Percentiles rank a stretch among this genome's conserved stretches.
phyloP scores from a whole-genome alignment of 2,113 vertebrate genomes.

The Emydocephalus ijimae region DNA sequence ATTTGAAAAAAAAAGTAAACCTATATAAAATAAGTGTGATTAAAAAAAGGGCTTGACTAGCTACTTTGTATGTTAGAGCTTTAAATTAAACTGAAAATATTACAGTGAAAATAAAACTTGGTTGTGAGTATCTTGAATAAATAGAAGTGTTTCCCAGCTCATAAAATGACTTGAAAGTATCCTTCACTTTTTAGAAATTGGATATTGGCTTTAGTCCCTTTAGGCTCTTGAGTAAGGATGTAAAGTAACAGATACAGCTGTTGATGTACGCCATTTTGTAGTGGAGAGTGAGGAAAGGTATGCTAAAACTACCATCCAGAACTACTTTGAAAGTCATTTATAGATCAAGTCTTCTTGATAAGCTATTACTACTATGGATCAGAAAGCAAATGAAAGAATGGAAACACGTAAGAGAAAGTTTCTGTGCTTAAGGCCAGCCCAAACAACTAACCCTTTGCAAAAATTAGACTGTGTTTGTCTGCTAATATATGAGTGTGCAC shows the following conservation, averaged over 20 bases:
- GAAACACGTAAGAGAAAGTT: neutral
- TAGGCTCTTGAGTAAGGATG: neutral
- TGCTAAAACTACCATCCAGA: neutral
- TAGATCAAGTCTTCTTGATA: neutral
- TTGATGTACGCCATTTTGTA: neutral
- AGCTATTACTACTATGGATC: neutral
- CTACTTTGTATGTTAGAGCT: neutral
- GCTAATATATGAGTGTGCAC: neutral
- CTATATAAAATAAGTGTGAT: neutral
- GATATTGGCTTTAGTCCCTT: neutral
- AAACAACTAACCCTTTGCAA: neutral
- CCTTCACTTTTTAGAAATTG: neutral
- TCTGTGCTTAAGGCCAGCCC: neutral
- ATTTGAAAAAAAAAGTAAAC: constrained; percentile 16
- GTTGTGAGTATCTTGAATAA: neutral
- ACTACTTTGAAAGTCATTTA: neutral
- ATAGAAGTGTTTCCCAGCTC: neutral
- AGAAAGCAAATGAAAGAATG: neutral
- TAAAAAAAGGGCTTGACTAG: neutral
- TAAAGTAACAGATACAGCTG: neutral
- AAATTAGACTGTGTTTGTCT: neutral
- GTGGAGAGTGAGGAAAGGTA: neutral
- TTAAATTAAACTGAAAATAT: neutral
- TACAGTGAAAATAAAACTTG: neutral
- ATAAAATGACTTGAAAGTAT: neutral